These are phyloP conservation scores for Macrobrachium nipponense DNA, from an alignment of 1,140 invertebrate species.

Conservation along the genomic window DNA sequence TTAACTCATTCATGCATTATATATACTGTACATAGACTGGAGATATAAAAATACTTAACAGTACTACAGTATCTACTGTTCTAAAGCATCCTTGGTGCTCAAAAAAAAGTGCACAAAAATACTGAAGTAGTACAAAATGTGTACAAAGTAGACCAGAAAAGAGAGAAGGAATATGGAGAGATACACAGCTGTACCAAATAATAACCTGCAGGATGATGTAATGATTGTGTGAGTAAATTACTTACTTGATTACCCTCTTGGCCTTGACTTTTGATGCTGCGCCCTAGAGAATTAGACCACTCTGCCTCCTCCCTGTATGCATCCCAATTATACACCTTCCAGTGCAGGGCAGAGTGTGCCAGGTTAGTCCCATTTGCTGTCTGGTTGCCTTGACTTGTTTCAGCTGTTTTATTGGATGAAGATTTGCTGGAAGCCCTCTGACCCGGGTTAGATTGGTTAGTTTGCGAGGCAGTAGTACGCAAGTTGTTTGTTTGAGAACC, in stretches of 20 bases:
- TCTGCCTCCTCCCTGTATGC: slow-evolving; percentile 48
- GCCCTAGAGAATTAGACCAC: slow-evolving; percentile 51
- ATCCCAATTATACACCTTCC: slow-evolving; percentile 60
- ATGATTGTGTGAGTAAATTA: slow-evolving; percentile 16
- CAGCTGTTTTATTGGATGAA: slow-evolving; percentile 29
- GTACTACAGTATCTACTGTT: no score
- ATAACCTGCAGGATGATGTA: not conserved
- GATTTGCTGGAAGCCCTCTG: slow-evolving; percentile 38
- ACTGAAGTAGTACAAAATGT: not conserved
- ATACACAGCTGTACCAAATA: not conserved
- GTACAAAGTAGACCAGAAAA: not conserved
- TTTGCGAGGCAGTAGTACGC: slow-evolving; percentile 45
- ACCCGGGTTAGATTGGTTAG: slow-evolving; percentile 44
- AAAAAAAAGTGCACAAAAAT: not conserved
- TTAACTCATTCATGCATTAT: no score
- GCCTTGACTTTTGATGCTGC: slow-evolving; percentile 37
- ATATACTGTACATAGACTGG: no score
- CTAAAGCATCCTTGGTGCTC: not conserved
- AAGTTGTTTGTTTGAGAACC: slow-evolving; percentile 44
- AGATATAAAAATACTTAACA: no score
- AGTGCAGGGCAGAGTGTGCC: slow-evolving; percentile 57
- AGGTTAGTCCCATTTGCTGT: slow-evolving; percentile 44
- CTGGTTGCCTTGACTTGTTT: slow-evolving; percentile 25
- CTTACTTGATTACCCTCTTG: slow-evolving; percentile 49
- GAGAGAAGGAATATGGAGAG: not conserved